Evolutionary conservation across 2,797 vertebrate species (phyloP).

Genomic region (Falco rusticolus): DNA sequence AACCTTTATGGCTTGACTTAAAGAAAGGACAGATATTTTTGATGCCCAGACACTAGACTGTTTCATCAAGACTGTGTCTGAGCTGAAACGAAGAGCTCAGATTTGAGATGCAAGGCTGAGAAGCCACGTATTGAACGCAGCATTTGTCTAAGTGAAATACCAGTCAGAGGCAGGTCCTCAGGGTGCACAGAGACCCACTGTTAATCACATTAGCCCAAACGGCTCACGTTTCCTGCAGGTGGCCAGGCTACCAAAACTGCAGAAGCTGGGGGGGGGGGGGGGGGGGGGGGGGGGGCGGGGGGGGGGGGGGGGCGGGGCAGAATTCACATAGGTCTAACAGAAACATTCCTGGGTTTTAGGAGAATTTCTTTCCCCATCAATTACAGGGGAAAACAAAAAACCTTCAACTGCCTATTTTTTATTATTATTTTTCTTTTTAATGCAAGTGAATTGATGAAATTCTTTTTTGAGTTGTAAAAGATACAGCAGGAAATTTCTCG

Average conservation of each 20-base stretch:
- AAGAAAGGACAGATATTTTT: background rate
- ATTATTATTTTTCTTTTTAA: background rate
- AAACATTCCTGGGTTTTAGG: background rate
- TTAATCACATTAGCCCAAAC: background rate
- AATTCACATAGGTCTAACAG: background rate
- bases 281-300: too few relatives aligned
- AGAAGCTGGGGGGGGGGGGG: background rate
- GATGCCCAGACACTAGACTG: background rate
- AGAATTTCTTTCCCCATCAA: background rate
- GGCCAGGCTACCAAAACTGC: constrained; percentile 8
- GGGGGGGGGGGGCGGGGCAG: too few relatives aligned
- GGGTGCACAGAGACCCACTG: constrained; percentile 17
- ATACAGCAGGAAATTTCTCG: background rate
- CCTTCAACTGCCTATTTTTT: background rate
- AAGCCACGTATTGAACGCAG: background rate
- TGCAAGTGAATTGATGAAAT: background rate
- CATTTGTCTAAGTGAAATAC: background rate
- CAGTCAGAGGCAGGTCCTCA: background rate
- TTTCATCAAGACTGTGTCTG: background rate
- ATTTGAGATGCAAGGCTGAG: background rate
- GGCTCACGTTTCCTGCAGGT: constrained; percentile 36
- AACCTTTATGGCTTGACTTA: background rate
- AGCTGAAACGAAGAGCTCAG: background rate
- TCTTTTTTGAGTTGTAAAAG: background rate
- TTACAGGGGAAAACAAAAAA: background rate